Percentiles rank a stretch among this genome's conserved stretches.
Evolutionary conservation across 2,888 invertebrate genomes (phyloP).

Genomic region (Ichneumoninae sp.): DNA sequence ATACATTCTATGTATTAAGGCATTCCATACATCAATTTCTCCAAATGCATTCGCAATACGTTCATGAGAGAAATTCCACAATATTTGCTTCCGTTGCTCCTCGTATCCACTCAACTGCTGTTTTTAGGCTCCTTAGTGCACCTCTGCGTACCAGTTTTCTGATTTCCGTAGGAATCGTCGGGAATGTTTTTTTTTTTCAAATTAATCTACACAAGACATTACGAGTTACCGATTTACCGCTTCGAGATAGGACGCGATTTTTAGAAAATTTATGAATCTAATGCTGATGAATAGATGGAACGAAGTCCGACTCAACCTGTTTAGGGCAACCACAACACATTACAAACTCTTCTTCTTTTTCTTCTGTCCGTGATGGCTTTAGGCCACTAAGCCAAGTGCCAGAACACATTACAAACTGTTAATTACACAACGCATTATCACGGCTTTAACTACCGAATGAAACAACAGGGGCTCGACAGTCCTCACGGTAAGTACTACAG

Average conservation of each 20-base stretch:
- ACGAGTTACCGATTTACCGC: background rate
- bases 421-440: background rate
- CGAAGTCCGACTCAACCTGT: background rate
- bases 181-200: slow-evolving; percentile 1
- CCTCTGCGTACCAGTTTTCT: too few relatives aligned
- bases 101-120: too few relatives aligned
- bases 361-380: too few relatives aligned
- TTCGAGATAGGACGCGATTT: slow-evolving; percentile 16
- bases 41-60: too few relatives aligned
- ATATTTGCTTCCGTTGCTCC: too few relatives aligned
- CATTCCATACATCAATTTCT: too few relatives aligned
- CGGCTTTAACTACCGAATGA: background rate
- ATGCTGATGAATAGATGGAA: background rate
- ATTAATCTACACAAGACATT: slow-evolving; percentile 22
- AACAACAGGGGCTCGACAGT: background rate
- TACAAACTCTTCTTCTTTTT: background rate
- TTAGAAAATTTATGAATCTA: background rate
- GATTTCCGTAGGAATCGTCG: too few relatives aligned
- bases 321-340: background rate
- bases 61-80: too few relatives aligned
- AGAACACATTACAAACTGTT: background rate
- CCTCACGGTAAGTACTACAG: too few relatives aligned
- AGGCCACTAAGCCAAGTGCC: background rate
- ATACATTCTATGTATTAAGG: too few relatives aligned
- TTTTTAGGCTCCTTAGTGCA: too few relatives aligned